Evolutionary conservation across 2,797 vertebrate genomes (phyloP).

Genomic region (Clarias laeviceps): DNA sequence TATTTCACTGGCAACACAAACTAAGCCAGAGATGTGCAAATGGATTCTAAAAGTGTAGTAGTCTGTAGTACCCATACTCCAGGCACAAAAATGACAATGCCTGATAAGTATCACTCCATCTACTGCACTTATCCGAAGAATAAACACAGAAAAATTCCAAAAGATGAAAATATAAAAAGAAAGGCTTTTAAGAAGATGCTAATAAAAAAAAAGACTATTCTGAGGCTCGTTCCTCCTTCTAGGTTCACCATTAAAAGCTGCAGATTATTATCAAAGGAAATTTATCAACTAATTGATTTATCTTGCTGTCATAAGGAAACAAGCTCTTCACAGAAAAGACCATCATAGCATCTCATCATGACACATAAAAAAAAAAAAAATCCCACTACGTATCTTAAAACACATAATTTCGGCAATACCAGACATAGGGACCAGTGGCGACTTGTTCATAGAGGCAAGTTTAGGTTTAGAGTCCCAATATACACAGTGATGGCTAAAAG

Average conservation of each 20-base stretch:
- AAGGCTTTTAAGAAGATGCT: slow-evolving; percentile 46
- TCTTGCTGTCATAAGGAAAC: slow-evolving; percentile 29
- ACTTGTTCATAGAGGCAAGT: no score
- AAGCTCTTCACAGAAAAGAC: slow-evolving; percentile 42
- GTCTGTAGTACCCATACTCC: not conserved
- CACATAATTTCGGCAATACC: no score
- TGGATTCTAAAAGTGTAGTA: slow-evolving; percentile 27
- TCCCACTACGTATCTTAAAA: no score
- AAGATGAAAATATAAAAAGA: slow-evolving; percentile 32
- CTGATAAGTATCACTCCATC: not conserved
- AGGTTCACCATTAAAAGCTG: slow-evolving; percentile 48
- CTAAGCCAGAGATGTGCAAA: slow-evolving; percentile 37
- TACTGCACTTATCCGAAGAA: not conserved
- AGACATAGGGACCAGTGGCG: no score
- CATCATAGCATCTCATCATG: not conserved
- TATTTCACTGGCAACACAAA: slow-evolving; percentile 41
- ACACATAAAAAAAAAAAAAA: no score
- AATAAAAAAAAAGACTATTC: slow-evolving; percentile 51
- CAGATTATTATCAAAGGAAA: slow-evolving; percentile 40
- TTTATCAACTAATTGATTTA: not conserved
- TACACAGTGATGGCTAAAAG: no score
- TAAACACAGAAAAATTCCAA: not conserved
- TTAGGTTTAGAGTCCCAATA: no score
- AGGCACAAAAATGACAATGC: not conserved
- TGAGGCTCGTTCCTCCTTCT: slow-evolving; percentile 35